Evolutionary conservation across 2,888 invertebrate genomes (phyloP).

Genomic region (Scaptodrosophila latifasciaeformis): DNA sequence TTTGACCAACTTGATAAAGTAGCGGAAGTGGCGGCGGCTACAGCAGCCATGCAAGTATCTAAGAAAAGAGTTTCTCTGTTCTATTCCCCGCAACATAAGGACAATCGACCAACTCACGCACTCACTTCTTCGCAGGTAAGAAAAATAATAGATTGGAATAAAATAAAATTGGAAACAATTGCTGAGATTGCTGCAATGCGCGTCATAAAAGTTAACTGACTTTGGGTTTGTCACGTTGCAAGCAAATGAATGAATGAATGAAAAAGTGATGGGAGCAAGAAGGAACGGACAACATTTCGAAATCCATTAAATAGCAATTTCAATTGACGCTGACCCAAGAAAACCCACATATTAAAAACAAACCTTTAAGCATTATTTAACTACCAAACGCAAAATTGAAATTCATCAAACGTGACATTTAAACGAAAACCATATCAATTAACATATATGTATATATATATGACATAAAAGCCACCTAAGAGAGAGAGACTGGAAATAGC

Average conservation of each 20-base stretch:
- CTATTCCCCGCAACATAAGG: too few species aligned
- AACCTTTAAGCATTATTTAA: background rate
- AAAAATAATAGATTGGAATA: too few species aligned
- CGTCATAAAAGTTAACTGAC: constrained; percentile 2
- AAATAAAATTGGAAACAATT: too few species aligned
- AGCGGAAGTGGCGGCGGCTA: too few species aligned
- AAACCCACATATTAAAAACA: background rate
- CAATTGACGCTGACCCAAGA: constrained; percentile 1
- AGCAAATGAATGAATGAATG: background rate
- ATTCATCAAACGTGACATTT: constrained; percentile 10
- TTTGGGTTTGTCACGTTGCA: constrained; percentile 5
- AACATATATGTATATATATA: constrained; percentile 29
- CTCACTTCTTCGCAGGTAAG: too few species aligned
- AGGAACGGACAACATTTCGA: background rate
- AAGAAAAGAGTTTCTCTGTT: too few species aligned
- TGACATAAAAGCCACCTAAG: background rate
- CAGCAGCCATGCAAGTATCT: too few species aligned
- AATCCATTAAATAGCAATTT: constrained; percentile 1
- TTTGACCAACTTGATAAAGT: too few species aligned
- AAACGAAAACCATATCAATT: constrained; percentile 39
- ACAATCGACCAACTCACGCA: too few species aligned
- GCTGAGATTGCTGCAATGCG: constrained; percentile 1
- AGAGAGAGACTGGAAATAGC: too few species aligned
- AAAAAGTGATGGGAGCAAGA: too few species aligned
- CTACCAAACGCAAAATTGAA: constrained; percentile 1